Percentiles rank a stretch among this genome's conserved stretches.
Evolutionary conservation across 2,888 invertebrate genomes (phyloP).

Genomic region (Cantharis nigra): DNA sequence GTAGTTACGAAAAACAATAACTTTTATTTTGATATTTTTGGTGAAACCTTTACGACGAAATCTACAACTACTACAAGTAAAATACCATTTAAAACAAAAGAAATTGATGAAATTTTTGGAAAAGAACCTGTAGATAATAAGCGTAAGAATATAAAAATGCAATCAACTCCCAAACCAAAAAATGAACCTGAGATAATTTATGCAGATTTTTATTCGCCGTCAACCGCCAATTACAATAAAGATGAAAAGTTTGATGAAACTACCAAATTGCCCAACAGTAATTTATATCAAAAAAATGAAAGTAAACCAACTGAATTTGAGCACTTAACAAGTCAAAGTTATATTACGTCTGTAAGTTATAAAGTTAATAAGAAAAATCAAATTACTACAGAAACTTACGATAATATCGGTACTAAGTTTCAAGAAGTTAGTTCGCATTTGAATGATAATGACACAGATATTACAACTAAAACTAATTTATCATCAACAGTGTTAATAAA

Average conservation of each 20-base stretch:
- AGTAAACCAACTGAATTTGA: conserved; percentile 31
- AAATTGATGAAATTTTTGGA: conserved; percentile 42
- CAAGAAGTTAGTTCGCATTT: conserved; percentile 29
- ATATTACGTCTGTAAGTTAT: conserved; percentile 60
- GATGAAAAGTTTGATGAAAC: conserved; percentile 9
- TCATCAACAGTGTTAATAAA: background rate
- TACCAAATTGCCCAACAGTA: background rate
- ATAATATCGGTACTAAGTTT: background rate
- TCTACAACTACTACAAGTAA: background rate
- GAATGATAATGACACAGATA: conserved; percentile 49
- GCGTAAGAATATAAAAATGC: conserved; percentile 9
- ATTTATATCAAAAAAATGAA: conserved; percentile 20
- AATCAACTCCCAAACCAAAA: background rate
- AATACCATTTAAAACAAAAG: conserved; percentile 15
- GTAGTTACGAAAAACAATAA: background rate
- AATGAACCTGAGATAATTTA: conserved; percentile 43
- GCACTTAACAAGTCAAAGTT: conserved; percentile 56
- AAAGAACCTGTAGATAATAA: background rate
- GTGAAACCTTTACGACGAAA: background rate
- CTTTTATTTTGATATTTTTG: conserved; percentile 10
- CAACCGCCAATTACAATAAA: conserved; percentile 34
- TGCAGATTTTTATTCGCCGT: conserved; percentile 43
- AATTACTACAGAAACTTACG: background rate
- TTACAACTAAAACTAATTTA: conserved; percentile 23
- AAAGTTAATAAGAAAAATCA: conserved; percentile 55